Base-by-base conservation (phyloP, 1,140 invertebrate genomes). In the Holcopasites calliopsidis region DNA sequence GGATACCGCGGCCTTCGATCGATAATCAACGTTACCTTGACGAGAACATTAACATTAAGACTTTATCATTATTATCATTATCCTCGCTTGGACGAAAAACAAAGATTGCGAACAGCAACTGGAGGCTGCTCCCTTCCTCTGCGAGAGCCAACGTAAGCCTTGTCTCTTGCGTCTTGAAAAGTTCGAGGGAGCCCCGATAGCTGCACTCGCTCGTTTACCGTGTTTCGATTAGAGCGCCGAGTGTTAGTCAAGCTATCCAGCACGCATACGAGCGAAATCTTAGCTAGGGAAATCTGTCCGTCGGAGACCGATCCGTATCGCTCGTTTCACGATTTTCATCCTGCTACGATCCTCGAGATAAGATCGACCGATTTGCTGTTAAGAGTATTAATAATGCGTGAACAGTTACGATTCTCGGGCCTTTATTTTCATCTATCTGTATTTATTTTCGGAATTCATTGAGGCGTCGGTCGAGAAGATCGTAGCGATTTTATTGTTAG, bases 221-320 rank as follows among this genome's bases (percentile, higher is more conserved):
- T 31, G 55, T 68, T 33, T 58, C 38, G 40, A 40, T 71, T 16
- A 21, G 26, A 31, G 16, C 10, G 11, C 26, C 16, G 23, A 26
- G 33, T 4, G 38, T 60, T n/a, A 28, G 23, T 60, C 33, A n/a
- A 35, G 16, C 42, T 38, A 28, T 1, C 4, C 28, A 50, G 10
- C 10, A 50, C 62, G 44, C 33, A 38, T 54, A 21, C 42, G 73
- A 44, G 1, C 26, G 13, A 35, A 44, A 44, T 44, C n/a, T n/a
- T 69, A 69, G 66, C 23, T 69, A 69, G 66, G 66, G 28, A 55
- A 69, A 69, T 69, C 38, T 69, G 38, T 44, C 26, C 18, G 28
- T 26, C n/a, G 4, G n/a, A 44, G n/a, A 57, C n/a, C n/a, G 57
- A 5, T 1, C 13, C 38, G 52, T 49, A 33, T 38, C 35, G 52